A percentile compares a stretch with the other conserved stretches of the same genome.
Conservation (phyloP, 2,113 vertebrate species). For the Hydropotes inermis region DNA sequence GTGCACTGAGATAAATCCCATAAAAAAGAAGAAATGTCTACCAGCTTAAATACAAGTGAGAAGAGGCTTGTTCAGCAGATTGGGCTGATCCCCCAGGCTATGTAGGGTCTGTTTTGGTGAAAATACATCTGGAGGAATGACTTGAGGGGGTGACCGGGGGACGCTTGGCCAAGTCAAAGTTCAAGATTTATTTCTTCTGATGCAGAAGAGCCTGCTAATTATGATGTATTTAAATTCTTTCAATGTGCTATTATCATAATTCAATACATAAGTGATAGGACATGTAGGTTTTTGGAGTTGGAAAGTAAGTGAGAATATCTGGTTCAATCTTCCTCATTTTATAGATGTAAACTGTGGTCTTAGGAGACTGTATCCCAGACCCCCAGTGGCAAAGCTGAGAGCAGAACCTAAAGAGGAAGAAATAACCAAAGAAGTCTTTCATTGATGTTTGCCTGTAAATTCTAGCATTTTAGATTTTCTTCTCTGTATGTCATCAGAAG, state of each 20-base stretch:
- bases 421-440: background rate
- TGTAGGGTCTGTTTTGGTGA: background rate
- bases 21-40: background rate
- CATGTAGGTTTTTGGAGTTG: background rate
- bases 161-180: background rate
- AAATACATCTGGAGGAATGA: background rate
- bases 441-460: background rate
- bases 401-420: background rate
- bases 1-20: background rate
- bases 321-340: background rate
- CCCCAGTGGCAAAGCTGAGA: background rate
- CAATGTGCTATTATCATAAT: background rate
- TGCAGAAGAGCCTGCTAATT: background rate
- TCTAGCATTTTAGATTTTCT: background rate
- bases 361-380: background rate
- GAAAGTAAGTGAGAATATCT: background rate
- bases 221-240: background rate
- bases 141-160: background rate
- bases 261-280: background rate
- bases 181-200: conserved; percentile 14
- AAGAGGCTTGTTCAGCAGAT: background rate
- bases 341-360: background rate
- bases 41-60: background rate
- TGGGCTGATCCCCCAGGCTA: background rate
- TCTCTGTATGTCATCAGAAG: background rate